Base-by-base conservation (phyloP, 2,113 vertebrate species). In the Heptranchias perlo region DNA sequence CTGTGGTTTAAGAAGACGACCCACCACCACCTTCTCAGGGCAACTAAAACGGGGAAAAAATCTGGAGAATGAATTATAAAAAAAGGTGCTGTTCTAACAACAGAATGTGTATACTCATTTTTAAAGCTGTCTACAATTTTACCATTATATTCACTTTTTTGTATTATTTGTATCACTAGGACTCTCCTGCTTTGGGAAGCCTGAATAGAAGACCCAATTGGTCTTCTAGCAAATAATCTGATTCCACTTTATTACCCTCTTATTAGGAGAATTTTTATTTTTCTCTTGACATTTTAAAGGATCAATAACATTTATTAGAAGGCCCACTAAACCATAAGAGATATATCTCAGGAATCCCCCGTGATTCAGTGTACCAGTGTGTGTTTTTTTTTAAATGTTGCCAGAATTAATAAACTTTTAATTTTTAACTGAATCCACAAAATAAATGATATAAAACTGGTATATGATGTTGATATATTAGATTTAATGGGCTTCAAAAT, bases 401-500 rank as follows among this genome's bases (percentile, higher is more conserved):
- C 52, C 87, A 91, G 28, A 87, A 87, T 49, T 7, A 52, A 49
- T 87, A 35, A 25, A 69, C 8, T 28, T 73, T 35, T 86, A 21
- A 69, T 86, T 86, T 47, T 47, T 23, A 49, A 89, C 86, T 54
- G 86, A 89, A 89, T 54, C 86, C 86, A 89, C 25, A 91, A 91
- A 58, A 49, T 31, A 87, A 58, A 35, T 35, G 3, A 35, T 58
- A 21, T 82, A 35, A 91, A 91, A 31, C 87, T 35, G 11, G 87
- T 16, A 31, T 35, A 28, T 14, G 49, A 52, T 49, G 10, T 87
- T 23, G 52, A 31, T 49, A 23, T 52, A 87, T 87, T 52, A 13
- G 0, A 58, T 91, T 54, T 54, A 58, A 89, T 58, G 35, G 11
- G 11, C 31, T 3, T 91, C 4, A 44, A 16, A 44, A 73, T 73